Conservation (phyloP, 30 jellyfish, hydroid and myxozoan species). For the Phacellophora camtschatica region DNA sequence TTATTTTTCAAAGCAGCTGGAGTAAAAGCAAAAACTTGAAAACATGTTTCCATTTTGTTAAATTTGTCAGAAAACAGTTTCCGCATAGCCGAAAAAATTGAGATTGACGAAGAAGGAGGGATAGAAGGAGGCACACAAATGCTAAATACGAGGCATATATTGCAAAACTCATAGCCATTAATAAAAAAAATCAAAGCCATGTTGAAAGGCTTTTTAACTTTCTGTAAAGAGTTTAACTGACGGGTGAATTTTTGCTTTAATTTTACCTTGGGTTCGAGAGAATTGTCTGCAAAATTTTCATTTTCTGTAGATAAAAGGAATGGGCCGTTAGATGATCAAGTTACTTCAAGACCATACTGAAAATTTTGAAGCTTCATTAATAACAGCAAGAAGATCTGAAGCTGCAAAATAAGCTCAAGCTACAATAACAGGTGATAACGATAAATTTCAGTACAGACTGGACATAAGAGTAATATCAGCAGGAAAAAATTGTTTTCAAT, state of each 20-base stretch:
- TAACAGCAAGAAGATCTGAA: no score
- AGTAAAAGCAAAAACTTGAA: not conserved
- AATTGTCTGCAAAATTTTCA: not conserved
- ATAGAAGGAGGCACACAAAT: no score
- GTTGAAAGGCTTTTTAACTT: not conserved
- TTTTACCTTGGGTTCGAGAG: not conserved
- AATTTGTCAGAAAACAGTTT: not conserved
- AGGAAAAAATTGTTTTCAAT: no score
- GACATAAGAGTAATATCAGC: no score
- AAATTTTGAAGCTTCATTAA: no score
- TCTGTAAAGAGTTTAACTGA: not conserved
- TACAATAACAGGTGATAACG: no score
- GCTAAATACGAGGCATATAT: no score
- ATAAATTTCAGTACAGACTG: no score
- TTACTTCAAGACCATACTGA: no score
- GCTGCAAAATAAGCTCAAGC: no score
- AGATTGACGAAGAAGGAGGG: no score
- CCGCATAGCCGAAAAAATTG: not conserved
- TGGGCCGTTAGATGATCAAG: not conserved
- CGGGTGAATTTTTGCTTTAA: not conserved
- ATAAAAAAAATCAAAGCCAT: not conserved
- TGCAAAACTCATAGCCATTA: not conserved
- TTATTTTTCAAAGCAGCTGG: not conserved
- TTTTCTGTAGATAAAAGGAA: not conserved
- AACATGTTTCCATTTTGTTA: not conserved